These are phyloP conservation scores for Aldabrachelys gigantea DNA, from an alignment of 2,113 vertebrate species.

Conservation along the genomic window DNA sequence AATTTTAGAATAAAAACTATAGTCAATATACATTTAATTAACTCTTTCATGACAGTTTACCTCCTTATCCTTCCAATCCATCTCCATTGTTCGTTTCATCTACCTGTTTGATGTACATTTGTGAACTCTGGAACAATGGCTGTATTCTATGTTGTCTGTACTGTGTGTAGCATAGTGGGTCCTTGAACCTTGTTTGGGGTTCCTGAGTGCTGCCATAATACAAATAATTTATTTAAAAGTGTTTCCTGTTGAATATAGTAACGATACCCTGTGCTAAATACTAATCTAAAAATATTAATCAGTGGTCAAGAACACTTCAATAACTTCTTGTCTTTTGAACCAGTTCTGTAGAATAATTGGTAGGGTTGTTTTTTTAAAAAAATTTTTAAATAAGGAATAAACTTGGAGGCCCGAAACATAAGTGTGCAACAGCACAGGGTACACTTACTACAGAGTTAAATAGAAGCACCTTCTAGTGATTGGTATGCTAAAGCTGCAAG, in stretches of 20 bases:
- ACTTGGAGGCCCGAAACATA: not conserved
- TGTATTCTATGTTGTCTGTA: not conserved
- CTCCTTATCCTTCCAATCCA: not conserved
- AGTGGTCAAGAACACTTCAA: not conserved
- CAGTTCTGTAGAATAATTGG: not conserved
- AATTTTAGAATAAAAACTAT: not conserved
- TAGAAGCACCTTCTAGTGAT: not conserved
- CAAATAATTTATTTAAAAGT: not conserved
- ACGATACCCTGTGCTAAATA: not conserved
- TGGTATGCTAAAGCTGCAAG: not conserved
- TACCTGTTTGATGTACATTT: not conserved
- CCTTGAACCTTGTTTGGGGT: not conserved
- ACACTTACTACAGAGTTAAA: not conserved
- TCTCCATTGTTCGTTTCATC: not conserved
- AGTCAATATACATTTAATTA: not conserved
- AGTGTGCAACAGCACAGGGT: not conserved
- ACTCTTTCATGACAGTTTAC: not conserved
- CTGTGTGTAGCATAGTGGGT: not conserved
- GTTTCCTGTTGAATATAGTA: not conserved
- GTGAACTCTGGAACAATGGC: not conserved
- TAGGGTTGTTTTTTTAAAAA: not conserved
- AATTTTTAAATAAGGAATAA: not conserved
- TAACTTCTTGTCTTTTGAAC: not conserved
- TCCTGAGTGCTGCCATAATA: not conserved
- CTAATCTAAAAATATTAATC: too few species aligned